Evolutionary conservation across 2,113 vertebrate species (phyloP).

Genomic region (Ia io): DNA sequence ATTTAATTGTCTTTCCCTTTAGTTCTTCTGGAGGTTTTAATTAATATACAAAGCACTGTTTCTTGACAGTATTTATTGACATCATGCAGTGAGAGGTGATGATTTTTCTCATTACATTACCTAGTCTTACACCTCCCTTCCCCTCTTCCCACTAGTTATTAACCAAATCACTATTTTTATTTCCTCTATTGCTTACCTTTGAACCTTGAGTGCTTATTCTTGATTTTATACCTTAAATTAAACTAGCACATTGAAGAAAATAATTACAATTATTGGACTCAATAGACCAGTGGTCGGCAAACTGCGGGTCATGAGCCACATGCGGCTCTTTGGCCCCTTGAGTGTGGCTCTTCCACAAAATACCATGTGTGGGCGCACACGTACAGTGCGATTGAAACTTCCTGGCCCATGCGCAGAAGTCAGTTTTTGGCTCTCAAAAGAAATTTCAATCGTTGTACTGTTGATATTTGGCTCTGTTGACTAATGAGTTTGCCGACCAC

Average conservation of each 20-base stretch:
- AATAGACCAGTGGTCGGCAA: not conserved
- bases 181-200: not conserved
- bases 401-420: no score
- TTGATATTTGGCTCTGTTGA: no score
- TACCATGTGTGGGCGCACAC: no score
- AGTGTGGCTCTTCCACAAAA: no score
- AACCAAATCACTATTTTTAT: not conserved
- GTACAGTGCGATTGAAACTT: no score
- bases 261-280: not conserved
- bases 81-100: not conserved
- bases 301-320: no score
- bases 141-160: not conserved
- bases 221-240: not conserved
- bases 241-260: not conserved
- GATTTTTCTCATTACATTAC: not conserved
- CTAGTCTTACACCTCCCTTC: not conserved
- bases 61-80: not conserved
- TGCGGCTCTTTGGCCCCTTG: no score
- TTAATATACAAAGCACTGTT: not conserved
- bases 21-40: not conserved
- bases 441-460: no score
- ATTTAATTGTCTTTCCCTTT: not conserved
- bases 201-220: not conserved
- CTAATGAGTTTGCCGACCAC: no score
- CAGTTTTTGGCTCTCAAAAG: no score